A percentile compares a stretch with the other conserved stretches of the same genome.
phyloP scores from a whole-genome alignment of 2,113 vertebrate genomes.

The Anseranas semipalmata region DNA sequence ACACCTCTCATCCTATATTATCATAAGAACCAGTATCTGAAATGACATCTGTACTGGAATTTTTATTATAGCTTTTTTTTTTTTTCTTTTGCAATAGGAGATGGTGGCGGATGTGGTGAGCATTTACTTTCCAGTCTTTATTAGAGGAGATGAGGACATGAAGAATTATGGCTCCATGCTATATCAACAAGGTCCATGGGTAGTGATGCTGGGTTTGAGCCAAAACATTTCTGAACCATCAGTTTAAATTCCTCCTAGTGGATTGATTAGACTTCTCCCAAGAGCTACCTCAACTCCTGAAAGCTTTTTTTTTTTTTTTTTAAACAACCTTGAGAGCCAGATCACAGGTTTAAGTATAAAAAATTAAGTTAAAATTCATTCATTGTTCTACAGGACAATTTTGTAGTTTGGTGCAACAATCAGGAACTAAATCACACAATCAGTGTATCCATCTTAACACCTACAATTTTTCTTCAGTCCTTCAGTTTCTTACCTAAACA shows the following conservation, averaged over 20 bases:
- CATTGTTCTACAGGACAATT: background rate
- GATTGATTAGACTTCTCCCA: background rate
- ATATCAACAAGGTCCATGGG: background rate
- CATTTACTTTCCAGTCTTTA: background rate
- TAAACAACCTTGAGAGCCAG: background rate
- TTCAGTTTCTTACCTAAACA: background rate
- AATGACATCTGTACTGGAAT: background rate
- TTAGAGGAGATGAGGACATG: background rate
- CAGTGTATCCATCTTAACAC: background rate
- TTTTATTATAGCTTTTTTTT: background rate
- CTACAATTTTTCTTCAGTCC: background rate
- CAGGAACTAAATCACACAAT: background rate
- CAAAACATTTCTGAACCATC: background rate
- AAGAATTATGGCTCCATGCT: background rate
- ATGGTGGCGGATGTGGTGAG: background rate
- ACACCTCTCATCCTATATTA: background rate
- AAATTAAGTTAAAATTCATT: background rate
- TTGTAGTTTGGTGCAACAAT: background rate
- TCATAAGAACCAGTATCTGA: background rate
- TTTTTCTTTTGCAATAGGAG: background rate
- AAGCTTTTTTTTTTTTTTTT: background rate
- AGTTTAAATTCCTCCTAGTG: background rate
- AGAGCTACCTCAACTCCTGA: background rate
- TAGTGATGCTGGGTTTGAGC: background rate
- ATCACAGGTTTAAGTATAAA: background rate